Evolutionary conservation across 2,113 vertebrate genomes (phyloP).

Genomic region (Seriola dumerili): DNA sequence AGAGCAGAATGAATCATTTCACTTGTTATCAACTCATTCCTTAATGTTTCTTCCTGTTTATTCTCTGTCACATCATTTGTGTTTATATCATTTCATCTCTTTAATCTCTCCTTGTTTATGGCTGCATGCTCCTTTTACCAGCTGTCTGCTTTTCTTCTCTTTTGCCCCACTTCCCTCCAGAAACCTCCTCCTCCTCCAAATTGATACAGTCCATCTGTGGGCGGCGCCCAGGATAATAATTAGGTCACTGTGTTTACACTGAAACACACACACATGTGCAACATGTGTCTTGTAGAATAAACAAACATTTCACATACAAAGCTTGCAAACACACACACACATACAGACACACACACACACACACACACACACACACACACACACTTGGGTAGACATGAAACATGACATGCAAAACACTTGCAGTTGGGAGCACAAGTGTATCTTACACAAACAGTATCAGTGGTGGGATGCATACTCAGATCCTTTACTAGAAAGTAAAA

Average conservation of each 20-base stretch:
- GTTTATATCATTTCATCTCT: constrained; percentile 25
- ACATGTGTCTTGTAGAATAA: not conserved
- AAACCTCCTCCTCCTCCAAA: not conserved
- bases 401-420: not conserved
- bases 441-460: too few relatives aligned
- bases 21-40: not conserved
- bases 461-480: too few relatives aligned
- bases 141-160: not conserved
- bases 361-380: not conserved
- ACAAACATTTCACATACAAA: not conserved
- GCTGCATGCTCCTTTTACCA: not conserved
- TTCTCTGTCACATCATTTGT: not conserved
- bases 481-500: too few relatives aligned
- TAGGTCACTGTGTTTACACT: constrained; percentile 42
- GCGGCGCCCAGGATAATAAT: constrained; percentile 28
- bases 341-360: too few relatives aligned
- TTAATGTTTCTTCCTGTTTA: not conserved
- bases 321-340: not conserved
- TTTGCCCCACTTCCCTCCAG: not conserved
- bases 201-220: constrained; percentile 61
- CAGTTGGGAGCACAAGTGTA: not conserved
- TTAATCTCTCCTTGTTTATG: constrained; percentile 21
- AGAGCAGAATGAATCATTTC: not conserved
- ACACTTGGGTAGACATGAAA: not conserved
- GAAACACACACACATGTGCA: constrained; percentile 19